Evolutionary conservation across 2,888 invertebrate genomes (phyloP).

Genomic region (Gastracanthus pulcherrimus): DNA sequence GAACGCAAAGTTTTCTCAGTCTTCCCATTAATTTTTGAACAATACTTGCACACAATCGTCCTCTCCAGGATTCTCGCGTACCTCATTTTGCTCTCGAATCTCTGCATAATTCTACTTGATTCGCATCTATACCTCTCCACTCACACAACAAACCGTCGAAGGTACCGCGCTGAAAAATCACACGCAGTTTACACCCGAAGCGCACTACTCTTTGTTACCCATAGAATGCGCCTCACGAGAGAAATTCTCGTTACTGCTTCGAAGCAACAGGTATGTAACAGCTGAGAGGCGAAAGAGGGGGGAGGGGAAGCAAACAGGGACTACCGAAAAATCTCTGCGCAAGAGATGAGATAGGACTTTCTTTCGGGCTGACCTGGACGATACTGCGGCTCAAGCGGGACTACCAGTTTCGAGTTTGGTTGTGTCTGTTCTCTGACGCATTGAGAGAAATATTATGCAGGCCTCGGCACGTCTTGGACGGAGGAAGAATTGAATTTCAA

Average conservation of each 20-base stretch:
- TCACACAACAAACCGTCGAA: too few species aligned
- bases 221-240: too few species aligned
- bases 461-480: slow-evolving; percentile 5
- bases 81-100: neutral
- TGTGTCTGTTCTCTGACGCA: too few species aligned
- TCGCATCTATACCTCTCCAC: too few species aligned
- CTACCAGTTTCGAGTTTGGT: neutral
- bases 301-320: neutral
- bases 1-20: slow-evolving; percentile 51
- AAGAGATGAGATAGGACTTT: neutral
- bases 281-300: neutral
- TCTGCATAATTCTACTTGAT: too few species aligned
- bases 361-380: neutral
- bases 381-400: neutral
- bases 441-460: neutral
- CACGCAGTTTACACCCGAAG: too few species aligned
- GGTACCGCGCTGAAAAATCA: too few species aligned
- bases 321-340: neutral
- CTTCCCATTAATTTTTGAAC: neutral
- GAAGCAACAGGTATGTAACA: too few species aligned
- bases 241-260: too few species aligned
- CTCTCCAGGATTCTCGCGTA: neutral
- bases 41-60: neutral
- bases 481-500: slow-evolving; percentile 34
- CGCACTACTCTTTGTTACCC: too few species aligned